phyloP scores from a whole-genome alignment of 1,140 invertebrate genomes.

The Trigoniulus corallinus region DNA sequence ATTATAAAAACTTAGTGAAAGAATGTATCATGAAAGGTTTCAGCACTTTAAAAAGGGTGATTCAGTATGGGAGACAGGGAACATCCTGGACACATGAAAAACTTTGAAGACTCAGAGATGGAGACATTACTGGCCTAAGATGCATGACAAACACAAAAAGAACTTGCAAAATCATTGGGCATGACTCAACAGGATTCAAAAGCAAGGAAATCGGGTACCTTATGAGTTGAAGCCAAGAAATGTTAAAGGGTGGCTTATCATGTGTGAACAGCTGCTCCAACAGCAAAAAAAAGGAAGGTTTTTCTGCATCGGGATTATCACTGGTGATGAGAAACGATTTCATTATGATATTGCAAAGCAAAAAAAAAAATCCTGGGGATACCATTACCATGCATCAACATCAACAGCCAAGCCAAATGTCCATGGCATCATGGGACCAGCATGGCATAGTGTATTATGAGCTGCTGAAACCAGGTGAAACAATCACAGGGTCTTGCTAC shows the following conservation, averaged over 20 bases:
- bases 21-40: too few species aligned
- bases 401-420: constrained; percentile 10
- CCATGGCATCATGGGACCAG: constrained; percentile 8
- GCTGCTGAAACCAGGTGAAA: too few species aligned
- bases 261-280: neutral
- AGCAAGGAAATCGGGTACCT: neutral
- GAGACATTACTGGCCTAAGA: constrained; percentile 1
- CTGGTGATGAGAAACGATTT: constrained; percentile 7
- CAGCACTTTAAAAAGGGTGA: too few species aligned
- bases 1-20: too few species aligned
- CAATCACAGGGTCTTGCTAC: neutral
- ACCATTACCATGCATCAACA: neutral
- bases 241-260: neutral
- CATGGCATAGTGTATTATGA: constrained; percentile 9
- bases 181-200: neutral
- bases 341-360: constrained; percentile 7
- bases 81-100: too few species aligned
- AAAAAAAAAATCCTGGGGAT: constrained; percentile 3
- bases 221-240: neutral
- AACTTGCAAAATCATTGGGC: neutral
- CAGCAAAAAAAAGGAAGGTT: neutral
- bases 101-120: constrained; percentile 7
- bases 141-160: neutral
- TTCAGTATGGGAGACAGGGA: too few species aligned
- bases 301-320: constrained; percentile 6